Percentiles rank a stretch among this genome's conserved stretches.
phyloP scores from a whole-genome alignment of 2,113 vertebrate genomes.

The Mesembrinibis cayennensis region DNA sequence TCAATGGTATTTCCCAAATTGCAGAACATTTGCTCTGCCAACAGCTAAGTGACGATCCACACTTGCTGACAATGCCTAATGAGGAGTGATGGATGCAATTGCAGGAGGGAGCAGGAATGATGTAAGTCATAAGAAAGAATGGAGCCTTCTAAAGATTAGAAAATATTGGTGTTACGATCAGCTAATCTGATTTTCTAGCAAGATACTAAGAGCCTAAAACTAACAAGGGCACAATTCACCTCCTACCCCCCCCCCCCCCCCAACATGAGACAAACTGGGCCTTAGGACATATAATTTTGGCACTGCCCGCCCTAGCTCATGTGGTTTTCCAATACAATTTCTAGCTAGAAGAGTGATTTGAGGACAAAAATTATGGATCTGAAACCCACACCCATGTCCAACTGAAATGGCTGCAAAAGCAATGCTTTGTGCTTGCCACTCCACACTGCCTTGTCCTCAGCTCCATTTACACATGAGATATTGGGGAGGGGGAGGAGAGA shows the following conservation, averaged over 20 bases:
- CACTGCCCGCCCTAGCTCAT: background rate
- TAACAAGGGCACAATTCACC: background rate
- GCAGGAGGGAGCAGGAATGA: background rate
- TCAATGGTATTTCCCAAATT: constrained; percentile 5
- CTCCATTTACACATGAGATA: background rate
- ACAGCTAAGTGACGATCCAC: background rate
- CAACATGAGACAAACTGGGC: background rate
- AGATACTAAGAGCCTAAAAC: background rate
- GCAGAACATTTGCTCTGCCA: constrained; percentile 22
- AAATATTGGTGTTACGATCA: background rate
- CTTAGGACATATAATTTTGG: background rate
- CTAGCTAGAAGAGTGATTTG: background rate
- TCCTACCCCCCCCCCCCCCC: background rate
- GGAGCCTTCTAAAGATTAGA: background rate
- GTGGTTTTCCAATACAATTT: constrained; percentile 11
- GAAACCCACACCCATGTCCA: background rate
- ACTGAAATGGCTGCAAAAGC: background rate
- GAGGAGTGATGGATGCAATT: constrained; percentile 1
- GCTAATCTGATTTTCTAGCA: background rate
- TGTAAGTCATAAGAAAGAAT: background rate
- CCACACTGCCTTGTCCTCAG: background rate
- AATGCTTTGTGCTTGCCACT: background rate
- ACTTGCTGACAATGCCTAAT: constrained; percentile 20
- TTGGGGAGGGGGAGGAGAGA: background rate
- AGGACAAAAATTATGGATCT: constrained; percentile 1